These are phyloP conservation scores for Leuctra nigra DNA, from an alignment of 2,888 invertebrate species.

Conservation along the genomic window DNA sequence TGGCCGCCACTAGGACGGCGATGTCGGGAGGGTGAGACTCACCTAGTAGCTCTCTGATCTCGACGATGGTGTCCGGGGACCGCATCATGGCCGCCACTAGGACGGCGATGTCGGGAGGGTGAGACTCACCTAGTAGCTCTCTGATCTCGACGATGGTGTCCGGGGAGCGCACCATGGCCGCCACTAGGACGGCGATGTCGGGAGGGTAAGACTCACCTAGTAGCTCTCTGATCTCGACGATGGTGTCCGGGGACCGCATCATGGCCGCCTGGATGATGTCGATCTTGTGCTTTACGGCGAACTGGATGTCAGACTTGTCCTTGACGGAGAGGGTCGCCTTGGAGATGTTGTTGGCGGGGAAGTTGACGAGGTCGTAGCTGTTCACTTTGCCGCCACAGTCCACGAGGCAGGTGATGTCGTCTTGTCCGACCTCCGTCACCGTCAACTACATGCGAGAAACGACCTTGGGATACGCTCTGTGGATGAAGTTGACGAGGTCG, in stretches of 20 bases:
- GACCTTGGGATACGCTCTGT: no score
- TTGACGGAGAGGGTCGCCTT: not conserved
- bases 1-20: no score
- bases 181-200: no score
- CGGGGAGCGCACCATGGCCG: not conserved
- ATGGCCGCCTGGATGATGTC: slow-evolving; percentile 4
- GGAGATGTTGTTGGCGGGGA: not conserved
- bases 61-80: not conserved
- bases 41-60: not conserved
- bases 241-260: not conserved
- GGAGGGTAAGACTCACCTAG: not conserved
- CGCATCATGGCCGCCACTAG: no score
- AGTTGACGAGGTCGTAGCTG: not conserved
- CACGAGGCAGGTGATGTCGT: not conserved
- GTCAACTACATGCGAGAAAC: no score
- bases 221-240: not conserved
- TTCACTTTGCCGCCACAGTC: slow-evolving; percentile 1
- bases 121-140: not conserved
- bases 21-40: not conserved
- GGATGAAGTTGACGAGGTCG: no score
- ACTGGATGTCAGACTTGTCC: slow-evolving; percentile 11
- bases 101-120: no score
- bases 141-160: not conserved
- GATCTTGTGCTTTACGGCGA: slow-evolving; percentile 4
- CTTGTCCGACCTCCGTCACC: not conserved